A percentile compares a stretch with the other conserved stretches of the same genome.
Conservation (phyloP, 1,140 invertebrate species). For the Probaryconus sp. region DNA sequence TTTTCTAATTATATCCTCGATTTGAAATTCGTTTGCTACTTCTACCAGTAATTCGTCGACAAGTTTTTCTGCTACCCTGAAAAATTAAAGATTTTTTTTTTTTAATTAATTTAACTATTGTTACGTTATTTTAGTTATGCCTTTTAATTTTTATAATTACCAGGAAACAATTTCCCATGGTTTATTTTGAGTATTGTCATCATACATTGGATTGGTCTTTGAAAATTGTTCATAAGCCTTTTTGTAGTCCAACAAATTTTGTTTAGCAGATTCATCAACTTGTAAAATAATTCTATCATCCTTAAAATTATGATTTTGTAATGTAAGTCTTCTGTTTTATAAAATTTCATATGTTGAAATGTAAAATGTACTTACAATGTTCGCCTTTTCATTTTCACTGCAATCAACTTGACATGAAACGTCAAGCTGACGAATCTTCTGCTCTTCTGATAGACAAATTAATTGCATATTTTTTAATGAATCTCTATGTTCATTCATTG, state of each 20-base stretch:
- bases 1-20: slow-evolving; percentile 71
- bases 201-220: slow-evolving; percentile 71
- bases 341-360: slow-evolving; percentile 2
- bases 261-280: slow-evolving; percentile 54
- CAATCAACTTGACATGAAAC: slow-evolving; percentile 63
- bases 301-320: slow-evolving; percentile 8
- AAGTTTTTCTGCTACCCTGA: slow-evolving; percentile 75
- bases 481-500: too few species aligned
- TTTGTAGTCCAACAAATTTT: slow-evolving; percentile 65
- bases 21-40: slow-evolving; percentile 72
- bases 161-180: slow-evolving; percentile 75
- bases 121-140: slow-evolving; percentile 7
- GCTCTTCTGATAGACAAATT: slow-evolving; percentile 61
- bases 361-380: slow-evolving; percentile 4
- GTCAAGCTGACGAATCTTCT: slow-evolving; percentile 47
- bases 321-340: not conserved
- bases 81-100: slow-evolving; percentile 16
- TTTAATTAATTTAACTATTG: slow-evolving; percentile 3
- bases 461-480: slow-evolving; percentile 71
- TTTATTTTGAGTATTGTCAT: slow-evolving; percentile 72
- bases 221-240: slow-evolving; percentile 60
- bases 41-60: slow-evolving; percentile 72
- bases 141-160: slow-evolving; percentile 62
- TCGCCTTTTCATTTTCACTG: slow-evolving; percentile 19
- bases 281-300: slow-evolving; percentile 4